Conservation (phyloP, 2,797 vertebrate genomes). For the Eutrigla gurnardus region DNA sequence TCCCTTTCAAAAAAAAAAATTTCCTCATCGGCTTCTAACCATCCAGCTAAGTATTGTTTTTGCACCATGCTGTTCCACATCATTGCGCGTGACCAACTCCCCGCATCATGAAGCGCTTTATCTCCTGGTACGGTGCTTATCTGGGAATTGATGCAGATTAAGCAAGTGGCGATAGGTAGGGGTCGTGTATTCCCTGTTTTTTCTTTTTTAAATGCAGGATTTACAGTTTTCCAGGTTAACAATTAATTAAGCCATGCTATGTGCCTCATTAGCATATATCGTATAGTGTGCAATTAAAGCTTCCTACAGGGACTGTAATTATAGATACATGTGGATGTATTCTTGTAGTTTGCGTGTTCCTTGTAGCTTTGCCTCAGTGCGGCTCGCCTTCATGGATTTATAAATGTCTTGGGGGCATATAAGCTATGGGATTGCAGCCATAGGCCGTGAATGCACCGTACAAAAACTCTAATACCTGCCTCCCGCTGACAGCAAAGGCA, state of each 20-base stretch:
- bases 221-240: conserved; percentile 34
- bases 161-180: conserved; percentile 37
- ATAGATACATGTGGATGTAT: background rate
- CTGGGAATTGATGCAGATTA: conserved; percentile 48
- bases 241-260: conserved; percentile 41
- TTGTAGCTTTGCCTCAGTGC: background rate
- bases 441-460: conserved; percentile 23
- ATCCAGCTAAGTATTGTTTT: conserved; percentile 49
- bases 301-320: conserved; percentile 19
- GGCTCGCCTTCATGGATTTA: conserved; percentile 15
- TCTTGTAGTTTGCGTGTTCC: background rate
- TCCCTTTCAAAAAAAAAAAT: background rate
- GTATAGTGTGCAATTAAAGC: conserved; percentile 40
- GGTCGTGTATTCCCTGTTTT: conserved; percentile 6
- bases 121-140: conserved; percentile 36
- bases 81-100: conserved; percentile 1
- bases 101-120: conserved; percentile 3
- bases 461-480: conserved; percentile 45
- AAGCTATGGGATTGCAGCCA: conserved; percentile 32
- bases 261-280: conserved; percentile 39
- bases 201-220: conserved; percentile 34
- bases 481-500: conserved; percentile 45
- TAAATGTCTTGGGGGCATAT: conserved; percentile 40
- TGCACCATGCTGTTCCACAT: conserved; percentile 37
- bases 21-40: conserved; percentile 15